phyloP scores from a whole-genome alignment of 2,797 vertebrate genomes.

The Peromyscus aztecus region DNA sequence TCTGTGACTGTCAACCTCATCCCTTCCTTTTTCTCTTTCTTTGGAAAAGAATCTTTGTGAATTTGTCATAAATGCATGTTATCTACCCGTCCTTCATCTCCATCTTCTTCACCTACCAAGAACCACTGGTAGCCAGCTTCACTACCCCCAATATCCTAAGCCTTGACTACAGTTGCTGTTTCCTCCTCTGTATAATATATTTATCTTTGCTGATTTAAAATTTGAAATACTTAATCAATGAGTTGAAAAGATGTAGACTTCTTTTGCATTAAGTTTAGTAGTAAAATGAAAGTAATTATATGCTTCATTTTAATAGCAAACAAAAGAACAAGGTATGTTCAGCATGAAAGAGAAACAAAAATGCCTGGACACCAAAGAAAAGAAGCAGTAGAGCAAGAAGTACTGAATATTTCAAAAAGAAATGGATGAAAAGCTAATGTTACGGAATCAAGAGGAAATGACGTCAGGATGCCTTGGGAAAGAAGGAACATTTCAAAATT shows the following conservation, averaged over 20 bases:
- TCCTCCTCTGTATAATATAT: neutral
- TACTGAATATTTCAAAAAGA: neutral
- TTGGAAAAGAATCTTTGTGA: neutral
- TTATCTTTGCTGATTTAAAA: constrained; percentile 3
- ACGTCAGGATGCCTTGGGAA: neutral
- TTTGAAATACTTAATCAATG: neutral
- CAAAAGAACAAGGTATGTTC: neutral
- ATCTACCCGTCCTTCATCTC: neutral
- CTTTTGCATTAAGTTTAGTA: neutral
- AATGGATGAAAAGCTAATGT: neutral
- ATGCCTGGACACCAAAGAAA: neutral
- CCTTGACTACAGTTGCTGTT: neutral
- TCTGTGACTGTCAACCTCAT: neutral
- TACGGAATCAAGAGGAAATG: neutral
- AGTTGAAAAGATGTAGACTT: neutral
- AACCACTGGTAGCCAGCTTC: neutral
- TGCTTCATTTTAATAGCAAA: neutral
- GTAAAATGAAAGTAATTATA: constrained; percentile 2
- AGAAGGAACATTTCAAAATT: neutral
- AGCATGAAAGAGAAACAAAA: neutral
- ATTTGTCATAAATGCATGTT: neutral
- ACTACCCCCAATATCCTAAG: neutral
- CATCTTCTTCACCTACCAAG: neutral
- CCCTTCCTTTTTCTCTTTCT: neutral
- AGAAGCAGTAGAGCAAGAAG: neutral